Conservation (phyloP, 2,113 vertebrate genomes). For the Chaetura pelagica region DNA sequence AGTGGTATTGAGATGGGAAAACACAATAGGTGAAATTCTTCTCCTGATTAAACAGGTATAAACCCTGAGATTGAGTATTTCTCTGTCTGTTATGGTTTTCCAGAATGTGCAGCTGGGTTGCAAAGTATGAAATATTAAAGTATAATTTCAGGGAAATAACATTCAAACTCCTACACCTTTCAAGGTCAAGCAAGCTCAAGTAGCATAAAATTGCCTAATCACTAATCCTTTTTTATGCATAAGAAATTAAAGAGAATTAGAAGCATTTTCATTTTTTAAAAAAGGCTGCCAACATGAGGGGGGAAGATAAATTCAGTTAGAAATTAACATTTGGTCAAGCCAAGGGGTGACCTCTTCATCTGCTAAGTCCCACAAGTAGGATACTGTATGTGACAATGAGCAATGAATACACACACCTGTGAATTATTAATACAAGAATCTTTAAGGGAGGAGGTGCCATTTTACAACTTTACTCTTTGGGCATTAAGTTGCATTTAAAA, state of each 20-base stretch:
- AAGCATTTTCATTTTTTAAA: not conserved
- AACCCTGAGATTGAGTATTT: not conserved
- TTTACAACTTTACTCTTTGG: not conserved
- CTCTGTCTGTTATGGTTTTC: rapidly evolving
- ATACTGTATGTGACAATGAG: not conserved
- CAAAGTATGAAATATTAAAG: not conserved
- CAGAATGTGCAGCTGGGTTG: not conserved
- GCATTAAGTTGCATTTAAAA: not conserved
- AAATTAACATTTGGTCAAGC: not conserved
- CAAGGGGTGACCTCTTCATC: not conserved
- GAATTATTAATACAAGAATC: not conserved
- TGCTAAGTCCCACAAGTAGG: not conserved
- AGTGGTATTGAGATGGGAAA: not conserved
- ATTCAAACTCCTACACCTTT: not conserved
- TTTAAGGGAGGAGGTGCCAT: not conserved
- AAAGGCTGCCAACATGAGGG: not conserved
- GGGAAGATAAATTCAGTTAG: not conserved
- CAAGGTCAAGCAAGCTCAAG: not conserved
- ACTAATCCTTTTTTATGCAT: not conserved
- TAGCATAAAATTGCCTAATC: not conserved
- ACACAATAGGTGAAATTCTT: not conserved
- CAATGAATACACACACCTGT: rapidly evolving
- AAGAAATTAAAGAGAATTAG: not conserved
- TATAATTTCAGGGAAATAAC: not conserved
- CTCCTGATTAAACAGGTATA: not conserved